Percentiles rank a stretch among this genome's conserved stretches.
phyloP scores from a whole-genome alignment of 2,797 vertebrate genomes.

The Coregonus suidteri region DNA sequence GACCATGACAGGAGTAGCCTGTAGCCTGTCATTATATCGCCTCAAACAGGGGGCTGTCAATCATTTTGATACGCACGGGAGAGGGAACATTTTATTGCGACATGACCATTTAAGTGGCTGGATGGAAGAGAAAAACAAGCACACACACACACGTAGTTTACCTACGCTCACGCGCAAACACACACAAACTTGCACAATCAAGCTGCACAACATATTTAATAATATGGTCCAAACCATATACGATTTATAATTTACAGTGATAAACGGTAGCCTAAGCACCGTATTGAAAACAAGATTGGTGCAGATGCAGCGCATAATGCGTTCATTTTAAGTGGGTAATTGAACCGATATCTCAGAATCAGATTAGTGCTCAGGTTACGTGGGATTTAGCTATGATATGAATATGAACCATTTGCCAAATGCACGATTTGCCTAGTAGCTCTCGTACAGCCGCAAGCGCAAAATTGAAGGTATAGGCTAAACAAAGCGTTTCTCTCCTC shows the following conservation, averaged over 20 bases:
- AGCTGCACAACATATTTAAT: not conserved
- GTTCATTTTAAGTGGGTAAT: not conserved
- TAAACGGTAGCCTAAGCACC: not conserved
- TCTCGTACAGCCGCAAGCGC: not conserved
- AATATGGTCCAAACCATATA: not conserved
- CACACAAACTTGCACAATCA: not conserved
- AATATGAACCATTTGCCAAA: not conserved
- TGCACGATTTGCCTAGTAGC: not conserved
- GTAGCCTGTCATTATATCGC: slow-evolving; percentile 12
- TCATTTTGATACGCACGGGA: slow-evolving; percentile 8
- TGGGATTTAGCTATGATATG: not conserved
- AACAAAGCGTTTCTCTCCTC: slow-evolving; percentile 19
- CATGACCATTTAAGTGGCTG: slow-evolving; percentile 19
- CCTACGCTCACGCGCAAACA: slow-evolving; percentile 31
- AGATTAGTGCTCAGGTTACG: not conserved
- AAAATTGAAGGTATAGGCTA: not conserved
- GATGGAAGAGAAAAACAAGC: slow-evolving; percentile 34
- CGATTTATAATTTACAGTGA: too few relatives aligned
- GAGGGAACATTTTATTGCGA: slow-evolving; percentile 19
- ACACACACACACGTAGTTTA: slow-evolving; percentile 19
- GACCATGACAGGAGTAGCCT: slow-evolving; percentile 18
- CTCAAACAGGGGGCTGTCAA: slow-evolving; percentile 6
- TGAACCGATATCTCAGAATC: not conserved
- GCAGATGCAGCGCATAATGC: slow-evolving; percentile 2
- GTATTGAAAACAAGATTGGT: not conserved